Evolutionary conservation across 92 coral and sea anemone species (phyloP).

Genomic region (Palythoa caribaeorum): DNA sequence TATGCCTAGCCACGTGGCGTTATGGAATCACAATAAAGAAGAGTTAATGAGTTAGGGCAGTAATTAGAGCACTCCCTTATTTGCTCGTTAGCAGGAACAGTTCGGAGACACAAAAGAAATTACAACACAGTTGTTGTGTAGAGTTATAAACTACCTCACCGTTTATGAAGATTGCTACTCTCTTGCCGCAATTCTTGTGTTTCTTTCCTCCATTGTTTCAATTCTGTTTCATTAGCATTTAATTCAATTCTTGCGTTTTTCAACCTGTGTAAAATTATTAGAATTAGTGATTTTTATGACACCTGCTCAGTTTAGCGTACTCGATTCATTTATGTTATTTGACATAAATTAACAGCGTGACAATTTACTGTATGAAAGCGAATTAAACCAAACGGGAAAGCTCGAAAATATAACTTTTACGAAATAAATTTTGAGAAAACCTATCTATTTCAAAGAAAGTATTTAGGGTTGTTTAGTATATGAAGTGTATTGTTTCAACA

Average conservation of each 20-base stretch:
- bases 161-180: constrained; percentile 72
- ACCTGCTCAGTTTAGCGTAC: not conserved
- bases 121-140: not conserved
- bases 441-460: not conserved
- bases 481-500: not conserved
- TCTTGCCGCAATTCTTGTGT: constrained; percentile 76
- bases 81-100: not conserved
- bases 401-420: not conserved
- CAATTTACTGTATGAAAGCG: not conserved
- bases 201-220: constrained; percentile 68
- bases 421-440: not conserved
- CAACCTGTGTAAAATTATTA: constrained; percentile 47
- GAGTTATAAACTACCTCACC: constrained; percentile 49
- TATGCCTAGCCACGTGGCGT: not conserved
- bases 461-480: not conserved
- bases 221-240: constrained; percentile 73
- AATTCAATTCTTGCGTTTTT: constrained; percentile 68
- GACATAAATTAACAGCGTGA: not conserved
- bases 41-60: not conserved
- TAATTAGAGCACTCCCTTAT: not conserved
- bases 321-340: not conserved
- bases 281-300: not conserved
- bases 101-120: not conserved
- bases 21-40: not conserved
- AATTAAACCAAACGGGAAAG: not conserved